Evolutionary conservation across 2,113 vertebrate genomes (phyloP), one percentile per base, ranked within the genome.

Genomic region (Plecturocebus donacophilus): DNA sequence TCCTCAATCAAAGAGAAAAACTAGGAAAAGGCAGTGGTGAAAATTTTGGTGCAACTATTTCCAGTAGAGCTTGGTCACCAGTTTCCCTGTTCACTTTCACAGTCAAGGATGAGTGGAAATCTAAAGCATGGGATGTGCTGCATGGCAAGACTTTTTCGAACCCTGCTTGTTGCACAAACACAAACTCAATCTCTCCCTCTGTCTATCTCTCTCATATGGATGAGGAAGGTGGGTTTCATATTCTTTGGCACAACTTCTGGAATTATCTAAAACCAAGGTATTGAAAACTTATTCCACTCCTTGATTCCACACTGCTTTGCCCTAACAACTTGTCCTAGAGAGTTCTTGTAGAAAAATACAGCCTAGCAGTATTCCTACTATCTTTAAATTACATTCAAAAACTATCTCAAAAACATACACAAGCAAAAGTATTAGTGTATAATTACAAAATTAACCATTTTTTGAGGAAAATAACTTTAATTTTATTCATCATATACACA

Each of bases 201-300:
- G 35, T 71, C 30, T 49, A 5, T 77, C 42, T 70, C 58, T 77
- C 42, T 70, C 58, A 45, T 30, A 30, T 86, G 71, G 49, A 77
- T 35, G 79, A 94, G 58, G 73, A 95, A 52, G 68, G 25, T 83
- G 70, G 45, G n/a, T 54, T 90, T 95, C 81, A 52, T 88, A 27
- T 58, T 81, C 47, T 32, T 32, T 95, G 92, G 81, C 76, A 94
- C 25, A 58, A 38, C 11, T 21, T 87, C 84, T 85, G 84, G 88
- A 95, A 95, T 92, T 81, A 94, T 94, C 54, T 56, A 85, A 91
- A 90, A 93, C n/a, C 32, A 96, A 83, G 75, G 25, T 70, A 35
- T 8, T 76, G 84, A n/a, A 84, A 94, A 90, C 12, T 21, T 81
- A 56, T 68, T n/a, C 81, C 17, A 12, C n/a, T 91, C 35, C 88